phyloP scores from a whole-genome alignment of 92 coral and sea anemone species.

The Actinernus sp. region DNA sequence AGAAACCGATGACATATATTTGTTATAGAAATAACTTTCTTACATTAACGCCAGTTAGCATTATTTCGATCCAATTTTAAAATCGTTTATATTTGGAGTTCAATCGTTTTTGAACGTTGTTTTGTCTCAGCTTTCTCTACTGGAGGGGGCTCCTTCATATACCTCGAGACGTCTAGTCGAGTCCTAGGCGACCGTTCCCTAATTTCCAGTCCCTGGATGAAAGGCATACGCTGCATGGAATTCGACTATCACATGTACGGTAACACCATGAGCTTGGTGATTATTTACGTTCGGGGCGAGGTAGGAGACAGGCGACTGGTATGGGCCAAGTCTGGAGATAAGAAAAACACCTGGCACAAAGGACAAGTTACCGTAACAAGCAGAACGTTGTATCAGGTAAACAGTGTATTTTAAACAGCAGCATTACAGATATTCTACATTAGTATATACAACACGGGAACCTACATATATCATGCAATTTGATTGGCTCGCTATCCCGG shows the following conservation, averaged over 20 bases:
- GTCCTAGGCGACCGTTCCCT: conserved; percentile 30
- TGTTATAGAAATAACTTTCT: too few species aligned
- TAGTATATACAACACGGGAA: too few species aligned
- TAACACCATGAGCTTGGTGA: conserved; percentile 31
- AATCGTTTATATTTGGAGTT: too few species aligned
- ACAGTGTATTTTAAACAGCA: too few species aligned
- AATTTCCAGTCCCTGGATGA: conserved; percentile 25
- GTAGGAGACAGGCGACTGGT: neutral
- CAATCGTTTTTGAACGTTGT: too few species aligned
- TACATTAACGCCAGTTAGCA: too few species aligned
- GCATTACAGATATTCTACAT: too few species aligned
- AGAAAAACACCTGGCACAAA: conserved; percentile 23
- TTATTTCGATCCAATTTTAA: too few species aligned
- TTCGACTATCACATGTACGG: conserved; percentile 56
- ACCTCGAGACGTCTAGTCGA: conserved; percentile 24
- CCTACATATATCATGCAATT: too few species aligned
- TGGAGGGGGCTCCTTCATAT: conserved; percentile 1
- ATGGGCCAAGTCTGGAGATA: conserved; percentile 38
- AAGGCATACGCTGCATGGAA: conserved; percentile 21
- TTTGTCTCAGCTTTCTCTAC: neutral
- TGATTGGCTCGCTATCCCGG: too few species aligned
- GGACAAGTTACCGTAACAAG: conserved; percentile 1
- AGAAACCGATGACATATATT: too few species aligned
- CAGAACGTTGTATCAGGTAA: conserved; percentile 22
- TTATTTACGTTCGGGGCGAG: conserved; percentile 18